Base-by-base conservation (phyloP, 2,113 vertebrate species). In the Psilopogon haemacephalus region DNA sequence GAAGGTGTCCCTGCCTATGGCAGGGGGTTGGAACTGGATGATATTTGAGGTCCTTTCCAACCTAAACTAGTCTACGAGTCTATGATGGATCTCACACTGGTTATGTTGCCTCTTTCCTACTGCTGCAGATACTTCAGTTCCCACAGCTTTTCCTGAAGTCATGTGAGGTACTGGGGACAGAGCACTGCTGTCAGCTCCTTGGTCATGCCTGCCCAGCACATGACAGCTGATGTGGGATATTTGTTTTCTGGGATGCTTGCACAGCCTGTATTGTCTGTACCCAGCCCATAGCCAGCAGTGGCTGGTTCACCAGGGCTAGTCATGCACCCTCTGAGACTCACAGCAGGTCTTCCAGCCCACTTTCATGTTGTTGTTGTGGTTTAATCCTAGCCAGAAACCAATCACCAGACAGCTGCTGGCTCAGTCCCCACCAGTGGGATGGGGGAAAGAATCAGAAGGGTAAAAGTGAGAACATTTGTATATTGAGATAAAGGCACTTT, bases 101-200 rank as follows among this genome's bases (percentile, higher is more conserved):
- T 33, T 3, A 24, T 56, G 27, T 28, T 55, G 18, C 7, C 28
- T 42, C 19, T 77, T 64, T 76, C 58, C n/a, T 52, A 5, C 40
- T 44, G 40, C 6, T 55, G 58, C 48, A 32, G 0, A 0, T 9
- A 2, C 12, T n/a, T 63, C 35, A 5, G 23, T 55, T 85, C n/a
- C 26, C 19, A 48, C 1, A 12, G 54, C 35, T 86, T 82, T 82
- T 64, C 50, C 69, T 54, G 11, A 40, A 69, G 58, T 27, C 48
- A 59, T 75, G 4, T 0, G 1, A 68, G 48, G 28, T 32, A 12
- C 8, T 74, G 1, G 9, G 56, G 56, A 26, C 21, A 24, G 38
- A 84, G 30, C n/a, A 3, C 17, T 76, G 8, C 38, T 69, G 67
- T 42, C 58, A 46, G 55, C 55, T 81, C 30, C 13, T 16, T 1